A percentile compares a stretch with the other conserved stretches of the same genome.
Evolutionary conservation across 2,888 invertebrate species (phyloP).

Genomic region (Octonoba sinensis): DNA sequence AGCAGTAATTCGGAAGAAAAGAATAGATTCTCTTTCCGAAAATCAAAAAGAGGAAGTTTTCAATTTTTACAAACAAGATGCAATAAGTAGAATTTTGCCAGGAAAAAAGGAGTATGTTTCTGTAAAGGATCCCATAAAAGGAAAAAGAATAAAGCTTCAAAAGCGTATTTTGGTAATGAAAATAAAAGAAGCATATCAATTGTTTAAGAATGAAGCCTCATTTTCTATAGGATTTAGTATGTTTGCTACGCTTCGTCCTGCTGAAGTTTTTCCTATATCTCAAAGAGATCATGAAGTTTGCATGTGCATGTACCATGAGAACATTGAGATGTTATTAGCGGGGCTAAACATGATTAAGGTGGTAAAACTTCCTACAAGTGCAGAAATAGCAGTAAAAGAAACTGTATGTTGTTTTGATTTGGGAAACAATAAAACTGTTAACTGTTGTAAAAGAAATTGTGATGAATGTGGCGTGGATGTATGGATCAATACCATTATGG

Average conservation of each 20-base stretch:
- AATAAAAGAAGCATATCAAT: background rate
- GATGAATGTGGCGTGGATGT: no score
- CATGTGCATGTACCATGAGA: background rate
- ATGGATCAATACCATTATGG: no score
- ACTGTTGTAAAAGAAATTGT: no score
- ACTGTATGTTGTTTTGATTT: no score
- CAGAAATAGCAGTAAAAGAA: no score
- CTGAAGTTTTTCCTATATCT: background rate
- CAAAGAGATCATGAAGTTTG: conserved; percentile 9
- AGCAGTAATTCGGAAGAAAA: no score
- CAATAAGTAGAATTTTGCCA: conserved; percentile 3
- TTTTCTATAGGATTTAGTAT: background rate
- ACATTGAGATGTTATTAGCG: no score
- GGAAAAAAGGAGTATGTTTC: conserved; percentile 9
- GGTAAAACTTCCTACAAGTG: no score
- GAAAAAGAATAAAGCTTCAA: background rate
- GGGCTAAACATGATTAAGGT: no score
- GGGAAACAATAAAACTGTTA: no score
- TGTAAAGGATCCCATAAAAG: background rate
- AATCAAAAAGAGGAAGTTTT: background rate
- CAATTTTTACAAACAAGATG: background rate
- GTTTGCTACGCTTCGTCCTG: background rate
- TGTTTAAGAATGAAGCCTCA: background rate
- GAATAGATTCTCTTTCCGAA: background rate
- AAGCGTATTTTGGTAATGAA: background rate